Conservation (phyloP, 2,113 vertebrate species). For the Siniperca knerii region DNA sequence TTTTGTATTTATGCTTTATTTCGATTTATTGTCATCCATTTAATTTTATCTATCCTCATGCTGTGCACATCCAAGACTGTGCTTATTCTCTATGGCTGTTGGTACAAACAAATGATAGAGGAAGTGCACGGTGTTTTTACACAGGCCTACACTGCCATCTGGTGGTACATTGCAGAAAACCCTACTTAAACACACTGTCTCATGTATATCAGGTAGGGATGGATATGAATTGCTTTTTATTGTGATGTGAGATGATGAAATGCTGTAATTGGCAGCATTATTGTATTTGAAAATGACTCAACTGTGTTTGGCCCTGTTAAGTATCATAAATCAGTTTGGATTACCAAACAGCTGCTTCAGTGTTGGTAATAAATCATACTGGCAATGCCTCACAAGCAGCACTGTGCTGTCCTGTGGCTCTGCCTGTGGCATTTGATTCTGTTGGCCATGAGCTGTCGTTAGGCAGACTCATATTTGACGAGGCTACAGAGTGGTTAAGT, state of each 20-base stretch:
- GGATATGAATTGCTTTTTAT: background rate
- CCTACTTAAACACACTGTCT: background rate
- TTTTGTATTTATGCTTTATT: background rate
- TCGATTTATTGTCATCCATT: background rate
- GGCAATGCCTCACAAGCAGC: background rate
- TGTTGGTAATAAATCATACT: background rate
- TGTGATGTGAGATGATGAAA: background rate
- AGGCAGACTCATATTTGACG: background rate
- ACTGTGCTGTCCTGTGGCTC: constrained; percentile 1
- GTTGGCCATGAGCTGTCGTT: constrained; percentile 23
- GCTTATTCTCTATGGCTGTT: background rate
- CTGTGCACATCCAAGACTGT: background rate
- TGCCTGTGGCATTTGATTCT: constrained; percentile 17
- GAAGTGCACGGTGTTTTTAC: background rate
- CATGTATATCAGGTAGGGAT: background rate
- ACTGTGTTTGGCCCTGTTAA: background rate
- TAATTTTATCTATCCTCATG: background rate
- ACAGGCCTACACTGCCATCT: constrained; percentile 55
- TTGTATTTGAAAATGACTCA: background rate
- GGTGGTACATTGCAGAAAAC: constrained; percentile 27
- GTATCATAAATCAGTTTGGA: background rate
- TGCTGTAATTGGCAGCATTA: background rate
- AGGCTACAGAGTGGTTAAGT: background rate
- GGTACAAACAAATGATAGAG: background rate
- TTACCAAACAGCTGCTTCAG: background rate